These are phyloP conservation scores for Coregonus sp. DNA, from an alignment of 2,797 vertebrate species.

Conservation along the genomic window DNA sequence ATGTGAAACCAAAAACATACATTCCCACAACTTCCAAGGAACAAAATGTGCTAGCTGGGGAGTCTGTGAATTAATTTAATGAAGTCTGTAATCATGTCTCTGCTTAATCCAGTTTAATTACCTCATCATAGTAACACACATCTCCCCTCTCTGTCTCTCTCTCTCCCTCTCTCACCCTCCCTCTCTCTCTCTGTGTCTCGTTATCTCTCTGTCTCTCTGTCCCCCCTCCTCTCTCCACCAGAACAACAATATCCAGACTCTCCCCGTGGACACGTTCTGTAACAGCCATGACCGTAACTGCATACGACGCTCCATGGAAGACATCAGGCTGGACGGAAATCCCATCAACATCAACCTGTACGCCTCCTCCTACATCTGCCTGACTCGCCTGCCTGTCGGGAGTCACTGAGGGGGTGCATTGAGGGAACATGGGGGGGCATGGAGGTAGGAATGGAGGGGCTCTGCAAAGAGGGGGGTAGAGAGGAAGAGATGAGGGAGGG, in stretches of 20 bases:
- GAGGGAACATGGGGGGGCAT: background rate
- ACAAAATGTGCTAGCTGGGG: no score
- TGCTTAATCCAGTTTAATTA: background rate
- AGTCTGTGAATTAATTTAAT: background rate
- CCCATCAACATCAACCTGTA: slow-evolving; percentile 81
- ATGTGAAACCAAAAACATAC: no score
- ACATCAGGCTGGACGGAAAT: slow-evolving; percentile 83
- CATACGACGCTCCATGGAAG: slow-evolving; percentile 74
- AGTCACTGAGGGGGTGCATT: slow-evolving; percentile 44
- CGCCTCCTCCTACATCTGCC: slow-evolving; percentile 75
- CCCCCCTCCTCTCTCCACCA: slow-evolving; percentile 39
- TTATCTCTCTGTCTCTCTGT: background rate
- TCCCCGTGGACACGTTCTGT: slow-evolving; percentile 78
- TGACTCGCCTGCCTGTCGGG: slow-evolving; percentile 80
- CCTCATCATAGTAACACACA: background rate
- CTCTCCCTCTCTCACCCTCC: background rate
- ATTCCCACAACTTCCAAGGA: no score
- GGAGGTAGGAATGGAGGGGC: background rate
- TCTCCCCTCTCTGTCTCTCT: no score
- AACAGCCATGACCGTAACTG: slow-evolving; percentile 65
- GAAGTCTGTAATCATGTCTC: no score
- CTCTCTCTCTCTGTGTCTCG: background rate
- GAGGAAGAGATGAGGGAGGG: background rate
- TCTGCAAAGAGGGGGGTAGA: background rate
- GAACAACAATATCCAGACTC: slow-evolving; percentile 81